phyloP scores from a whole-genome alignment of 2,797 vertebrate genomes.

The Periparus ater region DNA sequence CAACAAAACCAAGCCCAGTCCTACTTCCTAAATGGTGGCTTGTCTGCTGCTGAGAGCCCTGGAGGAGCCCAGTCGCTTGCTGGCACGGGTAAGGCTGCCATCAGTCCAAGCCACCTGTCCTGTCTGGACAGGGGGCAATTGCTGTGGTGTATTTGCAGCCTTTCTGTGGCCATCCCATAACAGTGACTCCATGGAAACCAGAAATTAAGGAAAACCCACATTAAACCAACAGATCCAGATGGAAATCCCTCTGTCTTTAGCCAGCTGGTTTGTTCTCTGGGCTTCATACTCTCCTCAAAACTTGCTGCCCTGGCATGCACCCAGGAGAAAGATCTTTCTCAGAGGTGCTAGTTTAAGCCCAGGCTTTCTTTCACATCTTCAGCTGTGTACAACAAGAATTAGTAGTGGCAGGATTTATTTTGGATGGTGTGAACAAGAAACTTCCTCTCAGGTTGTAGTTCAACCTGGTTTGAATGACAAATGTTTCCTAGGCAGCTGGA shows the following conservation, averaged over 20 bases:
- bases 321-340: neutral
- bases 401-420: neutral
- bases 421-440: neutral
- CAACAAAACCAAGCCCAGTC: neutral
- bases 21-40: neutral
- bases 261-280: neutral
- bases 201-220: neutral
- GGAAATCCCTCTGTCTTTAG: neutral
- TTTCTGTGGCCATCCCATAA: neutral
- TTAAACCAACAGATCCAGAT: neutral
- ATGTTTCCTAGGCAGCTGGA: neutral
- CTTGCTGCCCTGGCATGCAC: fast-evolving
- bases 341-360: neutral
- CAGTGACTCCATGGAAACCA: neutral
- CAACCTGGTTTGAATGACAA: neutral
- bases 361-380: neutral
- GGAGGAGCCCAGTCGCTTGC: neutral
- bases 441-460: neutral
- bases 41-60: neutral
- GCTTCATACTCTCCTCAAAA: neutral
- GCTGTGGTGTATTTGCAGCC: neutral
- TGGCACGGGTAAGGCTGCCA: neutral
- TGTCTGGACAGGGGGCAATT: neutral
- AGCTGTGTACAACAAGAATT: neutral
- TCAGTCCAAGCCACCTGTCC: neutral